These are phyloP conservation scores for Cremastinae sp. DNA, from an alignment of 2,888 invertebrate species.

Conservation along the genomic window DNA sequence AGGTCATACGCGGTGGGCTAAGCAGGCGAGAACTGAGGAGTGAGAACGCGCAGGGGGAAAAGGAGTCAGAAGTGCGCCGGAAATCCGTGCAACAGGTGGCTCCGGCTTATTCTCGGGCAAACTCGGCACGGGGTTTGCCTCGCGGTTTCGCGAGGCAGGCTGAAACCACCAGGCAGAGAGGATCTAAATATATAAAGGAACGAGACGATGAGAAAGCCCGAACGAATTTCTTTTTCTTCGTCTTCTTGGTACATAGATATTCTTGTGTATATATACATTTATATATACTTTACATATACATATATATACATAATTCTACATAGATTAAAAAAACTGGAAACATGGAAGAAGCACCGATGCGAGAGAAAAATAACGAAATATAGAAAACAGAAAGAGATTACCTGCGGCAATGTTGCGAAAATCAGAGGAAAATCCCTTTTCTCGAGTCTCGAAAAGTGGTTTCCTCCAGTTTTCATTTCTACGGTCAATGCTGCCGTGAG, in stretches of 20 bases:
- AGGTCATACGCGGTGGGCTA: slow-evolving; percentile 50
- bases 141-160: slow-evolving; percentile 65
- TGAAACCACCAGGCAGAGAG: slow-evolving; percentile 57
- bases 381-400: slow-evolving; percentile 44
- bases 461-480: slow-evolving; percentile 57
- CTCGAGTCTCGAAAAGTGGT: slow-evolving; percentile 34
- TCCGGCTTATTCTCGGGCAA: slow-evolving; percentile 67
- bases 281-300: slow-evolving; percentile 15
- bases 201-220: slow-evolving; percentile 26
- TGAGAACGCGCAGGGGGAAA: slow-evolving; percentile 5
- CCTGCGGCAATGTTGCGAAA: slow-evolving; percentile 46
- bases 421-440: slow-evolving; percentile 59
- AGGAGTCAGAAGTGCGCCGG: slow-evolving; percentile 74
- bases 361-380: slow-evolving; percentile 19
- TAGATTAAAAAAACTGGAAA: slow-evolving; percentile 21
- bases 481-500: slow-evolving; percentile 53
- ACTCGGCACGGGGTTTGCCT: slow-evolving; percentile 67
- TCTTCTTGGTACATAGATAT: too few relatives aligned
- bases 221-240: too few relatives aligned
- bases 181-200: slow-evolving; percentile 44
- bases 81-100: slow-evolving; percentile 79
- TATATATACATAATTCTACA: slow-evolving; percentile 17
- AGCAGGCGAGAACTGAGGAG: slow-evolving; percentile 24
- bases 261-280: too few relatives aligned
- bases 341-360: slow-evolving; percentile 27